Conservation (phyloP, 2,888 invertebrate genomes). For the Tipula helvola region DNA sequence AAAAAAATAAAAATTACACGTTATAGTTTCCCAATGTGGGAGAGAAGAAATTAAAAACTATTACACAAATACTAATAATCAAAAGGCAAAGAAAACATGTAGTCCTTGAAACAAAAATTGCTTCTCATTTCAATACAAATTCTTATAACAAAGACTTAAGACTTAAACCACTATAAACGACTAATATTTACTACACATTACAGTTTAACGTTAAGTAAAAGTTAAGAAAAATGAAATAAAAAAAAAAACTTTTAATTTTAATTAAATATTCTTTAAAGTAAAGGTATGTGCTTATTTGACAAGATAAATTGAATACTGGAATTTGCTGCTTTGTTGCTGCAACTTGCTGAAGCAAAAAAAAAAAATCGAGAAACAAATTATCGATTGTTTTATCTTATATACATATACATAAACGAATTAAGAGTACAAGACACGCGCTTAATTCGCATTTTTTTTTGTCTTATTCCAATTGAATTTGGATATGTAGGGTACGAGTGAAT, state of each 20-base stretch:
- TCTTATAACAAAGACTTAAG: background rate
- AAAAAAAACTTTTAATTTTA: background rate
- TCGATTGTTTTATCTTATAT: background rate
- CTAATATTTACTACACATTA: background rate
- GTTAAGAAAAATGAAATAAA: background rate
- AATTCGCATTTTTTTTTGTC: background rate
- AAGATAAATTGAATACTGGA: background rate
- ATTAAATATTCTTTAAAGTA: background rate
- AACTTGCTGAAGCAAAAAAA: background rate
- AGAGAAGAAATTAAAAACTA: conserved; percentile 5
- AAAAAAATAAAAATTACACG: background rate
- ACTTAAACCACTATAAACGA: background rate
- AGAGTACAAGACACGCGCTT: background rate
- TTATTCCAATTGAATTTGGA: background rate
- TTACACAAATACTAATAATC: background rate
- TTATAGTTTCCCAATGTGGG: conserved; percentile 6
- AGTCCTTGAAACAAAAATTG: conserved; percentile 11
- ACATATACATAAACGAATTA: background rate
- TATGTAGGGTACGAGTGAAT: background rate
- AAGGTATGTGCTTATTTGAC: conserved; percentile 4
- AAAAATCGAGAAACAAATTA: background rate
- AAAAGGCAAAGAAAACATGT: conserved; percentile 4
- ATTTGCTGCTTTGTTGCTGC: background rate
- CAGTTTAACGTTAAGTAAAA: background rate
- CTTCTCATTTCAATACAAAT: conserved; percentile 9